A percentile compares a stretch with the other conserved stretches of the same genome.
phyloP scores from a whole-genome alignment of 2,797 vertebrate species.

The Kryptolebias ocellatus region DNA sequence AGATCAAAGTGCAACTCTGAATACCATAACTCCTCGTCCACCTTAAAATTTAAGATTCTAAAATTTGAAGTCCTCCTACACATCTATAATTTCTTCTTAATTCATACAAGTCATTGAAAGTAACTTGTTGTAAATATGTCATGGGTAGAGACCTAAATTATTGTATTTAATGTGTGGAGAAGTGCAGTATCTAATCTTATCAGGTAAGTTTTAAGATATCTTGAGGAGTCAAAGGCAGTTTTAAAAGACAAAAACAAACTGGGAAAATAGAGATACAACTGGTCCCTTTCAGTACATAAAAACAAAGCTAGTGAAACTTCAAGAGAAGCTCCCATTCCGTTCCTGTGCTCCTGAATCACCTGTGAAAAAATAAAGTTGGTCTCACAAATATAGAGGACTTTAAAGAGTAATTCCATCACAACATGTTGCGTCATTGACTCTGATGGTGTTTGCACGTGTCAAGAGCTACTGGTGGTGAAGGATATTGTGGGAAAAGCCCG shows the following conservation, averaged over 20 bases:
- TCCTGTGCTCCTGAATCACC: constrained; percentile 7
- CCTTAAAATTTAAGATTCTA: constrained; percentile 4
- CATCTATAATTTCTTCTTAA: constrained; percentile 10
- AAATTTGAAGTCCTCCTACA: background rate
- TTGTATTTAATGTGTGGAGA: constrained; percentile 10
- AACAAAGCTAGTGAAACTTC: background rate
- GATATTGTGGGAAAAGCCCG: constrained; percentile 69
- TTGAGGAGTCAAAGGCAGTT: constrained; percentile 31
- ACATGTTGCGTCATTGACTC: constrained; percentile 67
- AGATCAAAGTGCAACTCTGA: background rate
- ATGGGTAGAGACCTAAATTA: constrained; percentile 10
- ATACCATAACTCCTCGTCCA: no score
- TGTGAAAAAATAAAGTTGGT: background rate
- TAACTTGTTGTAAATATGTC: constrained; percentile 47
- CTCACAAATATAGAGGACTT: constrained; percentile 7
- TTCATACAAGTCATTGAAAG: constrained; percentile 33
- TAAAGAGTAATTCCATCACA: constrained; percentile 31
- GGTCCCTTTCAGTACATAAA: background rate
- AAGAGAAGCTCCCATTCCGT: constrained; percentile 3
- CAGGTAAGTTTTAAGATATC: constrained; percentile 46
- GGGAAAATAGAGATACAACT: background rate
- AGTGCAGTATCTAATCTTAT: constrained; percentile 52
- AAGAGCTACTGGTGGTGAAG: constrained; percentile 35
- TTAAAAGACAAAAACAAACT: constrained; percentile 14
- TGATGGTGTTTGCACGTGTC: constrained; percentile 35